Evolutionary conservation across 2,888 invertebrate species (phyloP).

Genomic region (Ypsolopha scabrella): DNA sequence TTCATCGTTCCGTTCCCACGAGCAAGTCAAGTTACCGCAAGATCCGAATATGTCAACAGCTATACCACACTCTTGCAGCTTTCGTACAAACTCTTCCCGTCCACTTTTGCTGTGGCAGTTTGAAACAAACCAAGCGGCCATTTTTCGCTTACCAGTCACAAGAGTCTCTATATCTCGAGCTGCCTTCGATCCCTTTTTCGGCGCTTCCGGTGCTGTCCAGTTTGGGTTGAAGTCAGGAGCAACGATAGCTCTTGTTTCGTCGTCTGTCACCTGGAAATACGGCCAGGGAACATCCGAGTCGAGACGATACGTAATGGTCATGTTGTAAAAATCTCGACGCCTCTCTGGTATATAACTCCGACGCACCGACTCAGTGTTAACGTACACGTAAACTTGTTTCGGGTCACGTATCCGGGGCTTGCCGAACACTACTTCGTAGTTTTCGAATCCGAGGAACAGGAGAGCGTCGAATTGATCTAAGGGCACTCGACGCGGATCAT

Average conservation of each 20-base stretch:
- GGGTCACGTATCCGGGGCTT: constrained; percentile 34
- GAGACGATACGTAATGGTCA: constrained; percentile 68
- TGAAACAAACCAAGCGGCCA: constrained; percentile 70
- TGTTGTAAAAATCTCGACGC: constrained; percentile 58
- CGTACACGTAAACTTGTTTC: constrained; percentile 61
- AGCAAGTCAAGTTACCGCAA: constrained; percentile 60
- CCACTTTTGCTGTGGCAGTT: constrained; percentile 55
- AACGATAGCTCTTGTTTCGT: constrained; percentile 18
- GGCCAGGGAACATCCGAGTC: constrained; percentile 60
- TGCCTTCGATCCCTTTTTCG: not conserved
- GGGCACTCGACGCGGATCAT: constrained; percentile 28
- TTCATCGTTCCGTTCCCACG: constrained; percentile 13
- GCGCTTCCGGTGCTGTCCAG: constrained; percentile 8
- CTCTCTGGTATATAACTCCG: constrained; percentile 15
- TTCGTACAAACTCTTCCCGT: constrained; percentile 48
- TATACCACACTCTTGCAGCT: constrained; percentile 62
- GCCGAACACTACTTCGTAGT: constrained; percentile 24
- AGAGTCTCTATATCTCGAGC: constrained; percentile 2
- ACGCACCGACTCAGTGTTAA: constrained; percentile 50
- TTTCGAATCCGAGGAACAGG: constrained; percentile 58
- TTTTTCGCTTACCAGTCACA: constrained; percentile 39
- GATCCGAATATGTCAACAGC: constrained; percentile 73
- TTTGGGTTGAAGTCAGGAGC: constrained; percentile 30
- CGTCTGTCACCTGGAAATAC: constrained; percentile 36
- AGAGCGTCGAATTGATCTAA: constrained; percentile 59